A percentile compares a stretch with the other conserved stretches of the same genome.
phyloP scores from a whole-genome alignment of 2,113 vertebrate species.

The Aspiorhynchus laticeps region DNA sequence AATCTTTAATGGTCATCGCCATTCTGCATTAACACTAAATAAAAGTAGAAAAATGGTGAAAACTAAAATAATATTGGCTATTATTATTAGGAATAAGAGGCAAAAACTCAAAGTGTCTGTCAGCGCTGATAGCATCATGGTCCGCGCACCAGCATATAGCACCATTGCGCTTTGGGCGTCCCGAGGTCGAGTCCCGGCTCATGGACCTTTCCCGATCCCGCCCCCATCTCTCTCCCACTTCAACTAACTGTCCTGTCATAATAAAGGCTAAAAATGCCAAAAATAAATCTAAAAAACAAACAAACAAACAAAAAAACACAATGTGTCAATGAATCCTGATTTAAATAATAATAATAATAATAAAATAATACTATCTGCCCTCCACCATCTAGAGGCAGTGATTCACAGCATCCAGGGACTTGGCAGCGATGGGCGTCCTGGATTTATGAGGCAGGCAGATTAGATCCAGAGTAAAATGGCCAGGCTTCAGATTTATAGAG shows the following conservation, averaged over 20 bases:
- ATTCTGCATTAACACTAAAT: not conserved
- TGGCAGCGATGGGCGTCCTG: not conserved
- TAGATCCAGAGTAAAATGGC: slow-evolving; percentile 39
- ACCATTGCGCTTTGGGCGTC: no score
- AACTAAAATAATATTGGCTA: not conserved
- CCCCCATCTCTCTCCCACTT: no score
- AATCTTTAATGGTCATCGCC: not conserved
- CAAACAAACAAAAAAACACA: no score
- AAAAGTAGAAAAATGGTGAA: not conserved
- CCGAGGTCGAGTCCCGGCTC: no score
- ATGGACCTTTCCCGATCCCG: no score
- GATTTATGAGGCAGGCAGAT: slow-evolving; percentile 41
- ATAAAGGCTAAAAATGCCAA: no score
- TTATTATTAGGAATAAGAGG: not conserved
- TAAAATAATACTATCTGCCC: not conserved
- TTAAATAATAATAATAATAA: not conserved
- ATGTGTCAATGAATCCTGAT: not conserved
- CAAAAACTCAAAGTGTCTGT: no score
- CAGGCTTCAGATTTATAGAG: slow-evolving; percentile 42
- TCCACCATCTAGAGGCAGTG: not conserved
- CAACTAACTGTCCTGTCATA: no score
- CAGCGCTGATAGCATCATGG: no score
- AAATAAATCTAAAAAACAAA: no score
- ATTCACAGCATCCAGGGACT: slow-evolving; percentile 8
- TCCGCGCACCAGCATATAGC: no score